Conservation (phyloP, 2,888 invertebrate genomes). For the Pimpla rufipes region DNA sequence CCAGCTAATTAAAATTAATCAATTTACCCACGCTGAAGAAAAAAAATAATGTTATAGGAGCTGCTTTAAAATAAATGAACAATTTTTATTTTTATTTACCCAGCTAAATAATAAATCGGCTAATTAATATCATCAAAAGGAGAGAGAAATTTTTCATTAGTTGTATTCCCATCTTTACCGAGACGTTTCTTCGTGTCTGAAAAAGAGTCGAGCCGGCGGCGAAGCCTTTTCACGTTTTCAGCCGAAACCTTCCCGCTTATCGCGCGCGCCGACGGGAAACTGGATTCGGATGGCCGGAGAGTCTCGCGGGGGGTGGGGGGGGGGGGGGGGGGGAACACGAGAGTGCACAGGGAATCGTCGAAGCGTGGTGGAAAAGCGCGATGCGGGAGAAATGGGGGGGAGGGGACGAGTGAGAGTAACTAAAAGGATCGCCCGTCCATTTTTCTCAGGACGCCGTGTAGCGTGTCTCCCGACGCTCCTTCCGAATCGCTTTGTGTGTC, state of each 20-base stretch:
- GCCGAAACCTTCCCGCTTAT: slow-evolving; percentile 8
- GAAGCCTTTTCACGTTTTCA: slow-evolving; percentile 12
- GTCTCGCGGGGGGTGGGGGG: slow-evolving; percentile 1
- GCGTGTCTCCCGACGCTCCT: slow-evolving; percentile 32
- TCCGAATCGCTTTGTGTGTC: slow-evolving; percentile 56
- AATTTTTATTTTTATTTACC: too few species aligned
- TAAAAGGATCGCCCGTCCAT: slow-evolving; percentile 47
- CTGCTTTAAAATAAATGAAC: too few species aligned
- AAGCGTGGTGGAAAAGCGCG: slow-evolving; percentile 45
- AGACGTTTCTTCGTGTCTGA: not conserved
- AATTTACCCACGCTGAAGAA: too few species aligned
- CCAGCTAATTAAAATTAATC: too few species aligned
- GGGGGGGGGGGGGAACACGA: slow-evolving; percentile 31
- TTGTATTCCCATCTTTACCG: not conserved
- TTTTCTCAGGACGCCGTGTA: slow-evolving; percentile 38
- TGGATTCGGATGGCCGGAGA: slow-evolving; percentile 22
- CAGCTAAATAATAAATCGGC: too few species aligned
- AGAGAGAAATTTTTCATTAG: not conserved
- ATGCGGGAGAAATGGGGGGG: not conserved
- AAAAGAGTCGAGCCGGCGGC: slow-evolving; percentile 12
- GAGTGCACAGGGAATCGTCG: slow-evolving; percentile 40
- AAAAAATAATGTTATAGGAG: too few species aligned
- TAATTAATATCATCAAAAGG: too few species aligned
- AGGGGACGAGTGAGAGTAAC: slow-evolving; percentile 23
- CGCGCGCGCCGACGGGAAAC: slow-evolving; percentile 30